Conservation (phyloP, 2,797 vertebrate species). For the Anabas testudineus region DNA sequence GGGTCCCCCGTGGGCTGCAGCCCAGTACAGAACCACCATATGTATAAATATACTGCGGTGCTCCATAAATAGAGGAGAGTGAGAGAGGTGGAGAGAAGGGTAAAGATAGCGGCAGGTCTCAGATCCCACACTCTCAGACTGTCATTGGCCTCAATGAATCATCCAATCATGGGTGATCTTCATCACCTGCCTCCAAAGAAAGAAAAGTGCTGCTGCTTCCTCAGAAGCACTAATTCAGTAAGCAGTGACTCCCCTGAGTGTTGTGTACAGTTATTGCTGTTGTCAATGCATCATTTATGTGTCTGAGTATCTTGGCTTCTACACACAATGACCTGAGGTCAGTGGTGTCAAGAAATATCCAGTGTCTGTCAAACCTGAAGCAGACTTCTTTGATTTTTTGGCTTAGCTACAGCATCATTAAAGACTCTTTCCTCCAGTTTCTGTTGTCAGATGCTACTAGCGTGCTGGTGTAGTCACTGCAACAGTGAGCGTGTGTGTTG, state of each 20-base stretch:
- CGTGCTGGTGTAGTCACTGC: conserved; percentile 38
- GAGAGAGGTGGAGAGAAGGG: conserved; percentile 67
- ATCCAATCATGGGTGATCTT: conserved; percentile 62
- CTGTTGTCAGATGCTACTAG: conserved; percentile 35
- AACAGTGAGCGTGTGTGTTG: conserved; percentile 24
- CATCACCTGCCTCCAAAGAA: conserved; percentile 43
- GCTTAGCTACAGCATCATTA: conserved; percentile 32
- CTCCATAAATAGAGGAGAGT: conserved; percentile 80
- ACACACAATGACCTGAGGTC: conserved; percentile 60
- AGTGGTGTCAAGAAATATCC: conserved; percentile 69
- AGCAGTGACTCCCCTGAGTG: conserved; percentile 31
- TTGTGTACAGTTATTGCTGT: conserved; percentile 38
- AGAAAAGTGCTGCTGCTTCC: conserved; percentile 29
- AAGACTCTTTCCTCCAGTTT: conserved; percentile 1
- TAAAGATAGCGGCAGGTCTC: conserved; percentile 79
- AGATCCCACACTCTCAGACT: conserved; percentile 73
- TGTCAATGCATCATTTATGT: conserved; percentile 62
- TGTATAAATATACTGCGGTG: conserved; percentile 61
- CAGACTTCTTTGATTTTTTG: conserved; percentile 34
- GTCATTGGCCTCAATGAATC: conserved; percentile 78
- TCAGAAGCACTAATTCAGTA: conserved; percentile 10
- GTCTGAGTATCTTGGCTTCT: conserved; percentile 53
- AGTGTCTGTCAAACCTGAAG: conserved; percentile 37
- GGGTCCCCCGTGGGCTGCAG: conserved; percentile 74
- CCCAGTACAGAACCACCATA: conserved; percentile 66